Evolutionary conservation across 2,888 invertebrate genomes (phyloP), one percentile per base, ranked within the genome.

Genomic region (Acanthopleura granulata): DNA sequence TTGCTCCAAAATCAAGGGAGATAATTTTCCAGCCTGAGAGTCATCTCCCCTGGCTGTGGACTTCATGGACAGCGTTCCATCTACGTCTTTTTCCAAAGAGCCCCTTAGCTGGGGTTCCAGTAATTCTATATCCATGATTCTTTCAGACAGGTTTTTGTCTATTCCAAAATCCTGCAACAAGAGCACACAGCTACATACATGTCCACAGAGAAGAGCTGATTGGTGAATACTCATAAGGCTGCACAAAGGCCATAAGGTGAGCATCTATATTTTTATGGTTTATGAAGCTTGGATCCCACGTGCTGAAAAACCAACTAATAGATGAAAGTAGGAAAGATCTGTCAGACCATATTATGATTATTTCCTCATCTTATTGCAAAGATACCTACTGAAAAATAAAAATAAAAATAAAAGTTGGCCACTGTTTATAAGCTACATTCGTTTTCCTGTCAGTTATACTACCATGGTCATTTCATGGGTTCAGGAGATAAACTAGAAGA

Each of bases 141-240:
- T 84, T 73, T 89, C 89, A 16, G 89, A 89, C 71, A 89, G 78
- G 74, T 88, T 88, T 76, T 87, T 89, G 72, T 89, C 88, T 61
- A 89, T 87, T 62, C 89, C 88, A 83, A 90, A 89, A 78, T 89
- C 88, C 88, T 89, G 81, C 51, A 71, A 66, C 6, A 12, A 57
- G 57, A 57, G 22, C 18, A 57, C 6, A 57, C 22, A 57, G 18
- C 12, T 57, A 57, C 18, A 4, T 57, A 12, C 14, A 51, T 15
- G 51, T 51, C 14, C 57, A 57, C 57, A 57, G 18, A 18, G 3
- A 57, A 3, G 12, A 3, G 12, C 3, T n/a, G 12, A 57, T 57
- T 57, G 18, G 57, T 12, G n/a, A 57, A 57, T 18, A 57, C 18
- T n/a, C 6, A 12, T n/a, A n/a, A 6, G n/a, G 3, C 1, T n/a